Conservation (phyloP, 2,797 vertebrate genomes). For the Argentina silus region DNA sequence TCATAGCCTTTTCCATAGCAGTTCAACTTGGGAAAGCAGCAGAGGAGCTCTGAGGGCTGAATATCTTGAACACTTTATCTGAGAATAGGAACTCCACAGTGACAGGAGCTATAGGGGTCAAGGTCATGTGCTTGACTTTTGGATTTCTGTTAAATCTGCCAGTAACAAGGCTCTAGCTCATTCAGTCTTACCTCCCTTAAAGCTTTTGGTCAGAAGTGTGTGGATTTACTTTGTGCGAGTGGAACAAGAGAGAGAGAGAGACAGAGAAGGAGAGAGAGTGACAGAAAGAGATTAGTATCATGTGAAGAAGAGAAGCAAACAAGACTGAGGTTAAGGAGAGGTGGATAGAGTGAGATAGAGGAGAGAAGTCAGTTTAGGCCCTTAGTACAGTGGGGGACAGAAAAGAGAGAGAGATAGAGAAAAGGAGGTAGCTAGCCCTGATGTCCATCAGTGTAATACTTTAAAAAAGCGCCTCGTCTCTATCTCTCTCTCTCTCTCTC, state of each 20-base stretch:
- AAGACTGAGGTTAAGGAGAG: too few relatives aligned
- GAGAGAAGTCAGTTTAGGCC: background rate
- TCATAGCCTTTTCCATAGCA: background rate
- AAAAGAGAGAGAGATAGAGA: constrained; percentile 1
- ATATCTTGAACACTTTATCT: background rate
- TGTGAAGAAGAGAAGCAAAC: constrained; percentile 22
- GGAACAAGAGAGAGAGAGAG: constrained; percentile 1
- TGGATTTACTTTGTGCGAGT: background rate
- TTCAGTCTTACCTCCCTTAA: background rate
- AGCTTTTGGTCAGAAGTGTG: background rate
- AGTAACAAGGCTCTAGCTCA: background rate
- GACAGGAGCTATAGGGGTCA: background rate
- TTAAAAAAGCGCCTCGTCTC: constrained; percentile 55
- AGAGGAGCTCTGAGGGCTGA: background rate
- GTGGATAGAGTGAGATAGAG: background rate
- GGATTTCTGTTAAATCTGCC: background rate
- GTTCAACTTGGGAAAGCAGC: background rate
- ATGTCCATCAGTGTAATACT: constrained; percentile 70
- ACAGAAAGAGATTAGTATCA: constrained; percentile 38
- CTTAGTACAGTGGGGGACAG: background rate
- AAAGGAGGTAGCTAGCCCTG: constrained; percentile 32
- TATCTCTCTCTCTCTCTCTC: constrained; percentile 25
- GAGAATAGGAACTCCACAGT: background rate
- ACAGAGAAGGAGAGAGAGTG: constrained; percentile 4
- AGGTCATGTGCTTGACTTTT: background rate